Evolutionary conservation across 2,888 invertebrate genomes (phyloP).

Genomic region (Neoitamus cyanurus): DNA sequence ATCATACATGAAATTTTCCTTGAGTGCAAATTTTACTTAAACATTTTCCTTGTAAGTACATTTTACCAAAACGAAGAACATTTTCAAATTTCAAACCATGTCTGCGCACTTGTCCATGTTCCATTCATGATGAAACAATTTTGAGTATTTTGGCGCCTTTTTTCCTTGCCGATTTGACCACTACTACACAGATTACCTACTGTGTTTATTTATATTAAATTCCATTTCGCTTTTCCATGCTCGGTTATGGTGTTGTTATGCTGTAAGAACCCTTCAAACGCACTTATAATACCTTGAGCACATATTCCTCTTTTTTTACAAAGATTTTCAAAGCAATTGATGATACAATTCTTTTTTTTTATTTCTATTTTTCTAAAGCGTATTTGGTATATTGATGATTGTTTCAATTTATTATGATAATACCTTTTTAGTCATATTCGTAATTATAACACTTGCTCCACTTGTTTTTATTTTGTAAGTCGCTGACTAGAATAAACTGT

Average conservation of each 20-base stretch:
- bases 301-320: neutral
- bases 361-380: neutral
- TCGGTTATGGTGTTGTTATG: conserved; percentile 36
- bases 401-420: neutral
- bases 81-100: neutral
- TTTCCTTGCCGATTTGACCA: neutral
- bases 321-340: neutral
- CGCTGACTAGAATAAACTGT: neutral
- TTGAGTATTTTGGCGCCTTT: neutral
- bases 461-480: neutral
- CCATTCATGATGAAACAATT: neutral
- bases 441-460: neutral
- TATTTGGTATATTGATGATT: neutral
- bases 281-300: neutral
- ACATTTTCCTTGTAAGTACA: neutral
- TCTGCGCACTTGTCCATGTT: neutral
- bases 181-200: neutral
- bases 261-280: neutral
- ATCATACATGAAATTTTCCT: neutral
- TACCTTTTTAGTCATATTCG: neutral
- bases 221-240: conserved; percentile 21
- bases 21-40: neutral
- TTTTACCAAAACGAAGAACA: neutral
- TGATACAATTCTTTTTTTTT: neutral
- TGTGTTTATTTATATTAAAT: neutral